Evolutionary conservation across 2,888 invertebrate species (phyloP), one percentile per base, ranked within the genome.

Genomic region (Dryomyza anilis): DNA sequence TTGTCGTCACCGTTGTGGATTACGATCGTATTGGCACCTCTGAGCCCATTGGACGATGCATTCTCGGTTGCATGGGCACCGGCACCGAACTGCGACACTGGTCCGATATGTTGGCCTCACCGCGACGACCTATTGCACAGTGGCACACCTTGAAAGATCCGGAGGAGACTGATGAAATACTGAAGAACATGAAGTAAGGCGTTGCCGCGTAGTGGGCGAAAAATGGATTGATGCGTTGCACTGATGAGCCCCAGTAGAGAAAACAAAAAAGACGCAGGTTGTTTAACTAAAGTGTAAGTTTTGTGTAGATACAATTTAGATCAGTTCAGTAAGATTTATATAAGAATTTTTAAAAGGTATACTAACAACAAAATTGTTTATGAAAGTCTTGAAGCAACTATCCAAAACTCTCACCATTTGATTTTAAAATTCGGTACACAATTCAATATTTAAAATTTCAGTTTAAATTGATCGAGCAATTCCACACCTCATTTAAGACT

Each of bases 1-100:
- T 99, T 87, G 92, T 95, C 85, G 92, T 99, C 81, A 99, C 98
- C 70, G 99, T 99, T 83, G 98, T 99, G 85, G 99, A 99, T 86
- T 99, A 99, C 86, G 99, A 99, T 87, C 94, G 99, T 84, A 98
- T 99, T 85, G 99, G 99, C 72, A 98, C 98, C 65, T 98, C 98
- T 78, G 99, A 99, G 85, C 98, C 98, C 58, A 99, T 99, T 83
- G 99, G 99, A 73, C 94, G 96, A 86, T 95, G 96, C 73, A 90
- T 98, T 72, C 89, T 99, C 76, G 99, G 99, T 63, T 97, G 96
- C 87, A 96, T 95, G 86, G 96, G 96, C 77, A 94, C 94, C 70
- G 99, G 99, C 73, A 98, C 98, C 36, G 99, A 99, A 85, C 87
- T 99, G 71, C 93, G 98, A 77, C 99, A 99, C 86, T 99, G 99